Base-by-base conservation (phyloP, 2,113 vertebrate genomes). In the Saccopteryx bilineata region DNA sequence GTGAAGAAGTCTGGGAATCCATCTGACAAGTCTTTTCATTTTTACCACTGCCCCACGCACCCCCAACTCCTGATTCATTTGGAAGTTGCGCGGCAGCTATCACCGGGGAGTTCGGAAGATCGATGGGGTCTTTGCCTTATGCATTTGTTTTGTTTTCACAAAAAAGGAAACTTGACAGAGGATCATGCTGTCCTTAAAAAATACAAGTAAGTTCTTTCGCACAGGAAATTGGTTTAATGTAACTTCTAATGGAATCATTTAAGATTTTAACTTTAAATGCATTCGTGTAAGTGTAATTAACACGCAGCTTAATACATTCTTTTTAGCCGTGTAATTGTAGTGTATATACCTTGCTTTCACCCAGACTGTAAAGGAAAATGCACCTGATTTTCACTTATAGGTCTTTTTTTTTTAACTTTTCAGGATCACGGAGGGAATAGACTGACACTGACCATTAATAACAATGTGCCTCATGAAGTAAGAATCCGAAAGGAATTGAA, bases 131-230 rank as follows among this genome's bases (percentile, higher is more conserved):
- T 96, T 97, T 98, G 96, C 98, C 96, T 96, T 97, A 97, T 87
- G 85, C 92, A 87, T 97, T 98, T 95, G 97, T 97, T 97, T 83
- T 94, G 96, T 97, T 97, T 97, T 96, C 97, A 93, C 93, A 60
- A 94, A 97, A 90, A 97, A 98, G 98, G 98, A 98, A 98, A 97
- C 97, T 98, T 98, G 98, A 98, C 97, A 97, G 98, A 98, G 96
- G 98, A 98, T 87, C 97, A 76, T 97, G 98, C 94, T 21, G 96
- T 94, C 92, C 98, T 98, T 98, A 95, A 97, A 98, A 97, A 97
- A 96, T 96, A 97, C 98, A 98, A 98, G 98, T 98, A 98, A 98
- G 98, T 99, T 98, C 97, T 98, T 97, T 97, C 39, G 97, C 97
- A 95, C 96, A 97, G 98, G 97, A 97, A 98, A 98, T 96, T 90